These are phyloP conservation scores for Cryptotis parvus DNA, from an alignment of 2,113 vertebrate genomes.

Conservation along the genomic window DNA sequence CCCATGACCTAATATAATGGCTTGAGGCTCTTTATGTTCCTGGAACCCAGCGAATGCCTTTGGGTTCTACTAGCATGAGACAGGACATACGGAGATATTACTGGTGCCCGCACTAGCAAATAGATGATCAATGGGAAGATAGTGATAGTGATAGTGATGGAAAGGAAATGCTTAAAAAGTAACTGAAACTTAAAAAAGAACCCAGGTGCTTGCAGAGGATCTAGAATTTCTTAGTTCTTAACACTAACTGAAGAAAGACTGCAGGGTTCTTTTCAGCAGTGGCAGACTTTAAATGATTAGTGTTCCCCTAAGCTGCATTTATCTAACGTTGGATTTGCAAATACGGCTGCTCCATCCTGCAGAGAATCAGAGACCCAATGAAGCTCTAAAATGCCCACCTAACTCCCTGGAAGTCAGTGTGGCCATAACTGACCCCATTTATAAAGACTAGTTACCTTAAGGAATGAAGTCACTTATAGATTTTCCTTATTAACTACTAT, in stretches of 20 bases:
- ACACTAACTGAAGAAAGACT: slow-evolving; percentile 18
- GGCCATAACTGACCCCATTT: slow-evolving; percentile 11
- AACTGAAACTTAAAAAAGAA: slow-evolving; percentile 49
- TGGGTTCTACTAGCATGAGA: no score
- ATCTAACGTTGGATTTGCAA: background rate
- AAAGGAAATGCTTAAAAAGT: background rate
- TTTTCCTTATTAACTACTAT: slow-evolving; percentile 22
- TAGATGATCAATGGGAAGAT: no score
- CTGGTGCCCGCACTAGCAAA: no score
- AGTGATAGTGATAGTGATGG: no score
- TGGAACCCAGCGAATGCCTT: no score
- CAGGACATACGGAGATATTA: no score
- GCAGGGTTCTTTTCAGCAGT: background rate
- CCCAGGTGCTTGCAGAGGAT: background rate
- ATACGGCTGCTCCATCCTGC: background rate
- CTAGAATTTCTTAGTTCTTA: background rate
- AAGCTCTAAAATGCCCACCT: background rate
- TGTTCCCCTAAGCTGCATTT: background rate
- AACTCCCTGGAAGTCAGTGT: background rate
- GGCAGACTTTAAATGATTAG: background rate
- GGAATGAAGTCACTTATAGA: slow-evolving; percentile 29
- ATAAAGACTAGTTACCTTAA: slow-evolving; percentile 45
- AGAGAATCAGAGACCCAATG: background rate
- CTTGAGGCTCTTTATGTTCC: no score
- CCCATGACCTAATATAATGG: no score